Evolutionary conservation across 2,888 invertebrate genomes (phyloP).

Genomic region (Dichetophora obliterata): DNA sequence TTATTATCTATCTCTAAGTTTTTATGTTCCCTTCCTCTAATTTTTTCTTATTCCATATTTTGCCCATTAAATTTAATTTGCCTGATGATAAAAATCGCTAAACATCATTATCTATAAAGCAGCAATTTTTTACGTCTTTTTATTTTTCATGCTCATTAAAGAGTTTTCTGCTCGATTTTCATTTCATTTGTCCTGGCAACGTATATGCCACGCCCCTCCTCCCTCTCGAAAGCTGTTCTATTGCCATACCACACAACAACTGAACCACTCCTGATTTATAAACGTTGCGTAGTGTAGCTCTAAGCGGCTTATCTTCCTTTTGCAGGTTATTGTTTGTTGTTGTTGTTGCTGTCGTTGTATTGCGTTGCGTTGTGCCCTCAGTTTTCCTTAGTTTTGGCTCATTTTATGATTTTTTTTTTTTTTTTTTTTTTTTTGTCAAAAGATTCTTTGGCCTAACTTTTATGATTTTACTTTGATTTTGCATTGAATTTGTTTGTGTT

Average conservation of each 20-base stretch:
- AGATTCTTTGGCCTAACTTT: neutral
- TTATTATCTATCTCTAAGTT: no score
- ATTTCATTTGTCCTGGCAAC: neutral
- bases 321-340: conserved; percentile 48
- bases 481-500: conserved; percentile 18
- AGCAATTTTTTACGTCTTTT: neutral
- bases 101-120: conserved; percentile 15
- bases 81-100: conserved; percentile 9
- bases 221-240: neutral
- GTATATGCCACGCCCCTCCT: neutral
- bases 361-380: neutral
- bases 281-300: conserved; percentile 35
- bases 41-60: neutral
- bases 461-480: conserved; percentile 16
- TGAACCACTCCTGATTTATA: conserved; percentile 1
- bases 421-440: neutral
- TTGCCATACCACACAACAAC: neutral
- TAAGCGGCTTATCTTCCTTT: conserved; percentile 63
- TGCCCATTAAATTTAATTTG: conserved; percentile 18
- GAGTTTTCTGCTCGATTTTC: neutral
- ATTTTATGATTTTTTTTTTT: neutral
- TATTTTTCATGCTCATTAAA: conserved; percentile 15
- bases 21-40: neutral
- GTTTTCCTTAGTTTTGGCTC: neutral
- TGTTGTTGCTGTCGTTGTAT: neutral